Conservation (phyloP, 2,888 invertebrate species). For the Lutraria lutraria region DNA sequence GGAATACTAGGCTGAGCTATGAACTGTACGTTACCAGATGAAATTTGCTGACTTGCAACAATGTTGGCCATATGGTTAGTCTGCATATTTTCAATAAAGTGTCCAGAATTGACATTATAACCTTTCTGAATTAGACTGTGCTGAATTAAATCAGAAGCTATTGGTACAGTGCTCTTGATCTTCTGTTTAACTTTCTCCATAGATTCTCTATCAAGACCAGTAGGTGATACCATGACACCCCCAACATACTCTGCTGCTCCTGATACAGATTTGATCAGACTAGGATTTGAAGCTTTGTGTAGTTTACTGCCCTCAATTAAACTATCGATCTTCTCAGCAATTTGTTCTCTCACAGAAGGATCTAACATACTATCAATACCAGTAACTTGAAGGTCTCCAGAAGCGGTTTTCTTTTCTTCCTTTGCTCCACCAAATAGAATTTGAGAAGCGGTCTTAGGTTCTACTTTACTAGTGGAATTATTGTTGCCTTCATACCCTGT, state of each 20-base stretch:
- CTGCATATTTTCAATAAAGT: background rate
- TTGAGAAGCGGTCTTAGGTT: conserved; percentile 1
- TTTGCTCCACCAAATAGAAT: background rate
- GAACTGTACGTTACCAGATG: background rate
- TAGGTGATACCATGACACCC: conserved; percentile 46
- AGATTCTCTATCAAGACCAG: background rate
- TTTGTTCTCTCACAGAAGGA: background rate
- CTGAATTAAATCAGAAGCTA: conserved; percentile 48
- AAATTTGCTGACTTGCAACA: background rate
- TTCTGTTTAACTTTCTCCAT: conserved; percentile 33
- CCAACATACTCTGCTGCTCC: conserved; percentile 58
- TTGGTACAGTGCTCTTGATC: conserved; percentile 40
- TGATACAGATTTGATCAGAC: background rate
- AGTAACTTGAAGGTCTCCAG: background rate
- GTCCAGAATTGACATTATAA: background rate
- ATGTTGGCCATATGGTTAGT: background rate
- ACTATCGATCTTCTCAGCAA: conserved; percentile 36
- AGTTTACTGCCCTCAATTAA: conserved; percentile 33
- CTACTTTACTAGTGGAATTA: background rate
- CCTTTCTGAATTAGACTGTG: conserved; percentile 30
- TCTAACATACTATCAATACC: background rate
- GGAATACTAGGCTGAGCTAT: conserved; percentile 21
- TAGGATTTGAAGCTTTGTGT: background rate
- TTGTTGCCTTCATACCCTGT: background rate
- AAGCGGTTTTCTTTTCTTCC: background rate